Base-by-base conservation (phyloP, 92 coral and sea anemone species). In the Heteractis magnifica region DNA sequence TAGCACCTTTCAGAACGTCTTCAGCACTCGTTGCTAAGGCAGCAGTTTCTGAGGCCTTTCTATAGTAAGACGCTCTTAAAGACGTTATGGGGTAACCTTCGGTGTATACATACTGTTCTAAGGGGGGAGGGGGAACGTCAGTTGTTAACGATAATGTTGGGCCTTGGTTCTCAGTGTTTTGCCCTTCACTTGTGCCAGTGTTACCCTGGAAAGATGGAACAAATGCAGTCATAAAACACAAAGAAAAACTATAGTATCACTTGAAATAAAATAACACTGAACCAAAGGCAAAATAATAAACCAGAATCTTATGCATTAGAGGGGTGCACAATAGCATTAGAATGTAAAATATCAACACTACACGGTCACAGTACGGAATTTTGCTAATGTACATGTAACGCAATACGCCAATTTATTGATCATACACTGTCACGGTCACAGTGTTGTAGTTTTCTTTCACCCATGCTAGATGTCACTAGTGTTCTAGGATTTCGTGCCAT, bases 51-150 rank as follows among this genome's bases (percentile, higher is more conserved):
- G 90, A 91, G 71, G 82, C 68, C 8, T 75, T 72, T 78, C 87
- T 94, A 79, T 77, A 85, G 80, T 77, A 89, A 76, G 95, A 78
- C 20, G 97, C 84, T 72, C 95, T 86, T 77, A 94, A 79, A 52
- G 98, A 88, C 15, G 93, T 64, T 83, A 84, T 74, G 5, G 92
- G 93, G 76, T 91, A 91, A 16, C 98, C 98, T 70, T 94, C 98
- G 10, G 65, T 89, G 93, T 94, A 91, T 51, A 94, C 98, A 87
- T 94, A 94, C 65, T 92, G 95, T 78, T 94, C 98, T 81, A 94
- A 86, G 51, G 98, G 98, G 76, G 95, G 98, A 19, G 98, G 98
- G 13, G 98, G 98, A 12, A 85, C 95, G 72, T 92, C 98, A 20
- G 98, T 94, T 34, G 92, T 94, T 56, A 94, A 86, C 0, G 95